A percentile compares a stretch with the other conserved stretches of the same genome.
phyloP scores from a whole-genome alignment of 2,888 invertebrate genomes.

The Caenorhabditis wallacei region DNA sequence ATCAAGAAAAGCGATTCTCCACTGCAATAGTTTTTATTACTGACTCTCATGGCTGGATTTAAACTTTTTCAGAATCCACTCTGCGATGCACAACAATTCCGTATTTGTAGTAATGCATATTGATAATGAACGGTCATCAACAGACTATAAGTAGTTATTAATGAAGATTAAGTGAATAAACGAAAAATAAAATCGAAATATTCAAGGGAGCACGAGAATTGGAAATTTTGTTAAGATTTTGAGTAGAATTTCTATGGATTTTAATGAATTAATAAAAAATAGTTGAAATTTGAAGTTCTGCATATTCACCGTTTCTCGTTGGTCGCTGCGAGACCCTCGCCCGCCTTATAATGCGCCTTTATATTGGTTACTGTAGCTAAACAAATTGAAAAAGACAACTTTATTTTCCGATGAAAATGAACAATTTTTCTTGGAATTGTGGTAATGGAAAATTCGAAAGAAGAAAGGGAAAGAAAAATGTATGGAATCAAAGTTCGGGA shows the following conservation, averaged over 20 bases:
- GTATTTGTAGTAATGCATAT: neutral
- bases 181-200: no score
- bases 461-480: slow-evolving; percentile 6
- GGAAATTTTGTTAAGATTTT: no score
- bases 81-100: neutral
- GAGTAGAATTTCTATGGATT: no score
- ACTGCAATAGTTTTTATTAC: neutral
- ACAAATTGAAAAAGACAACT: neutral
- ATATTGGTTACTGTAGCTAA: neutral
- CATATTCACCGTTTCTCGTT: no score
- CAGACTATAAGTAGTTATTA: neutral
- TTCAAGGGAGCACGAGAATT: no score
- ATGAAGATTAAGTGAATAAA: no score
- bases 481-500: neutral
- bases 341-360: neutral
- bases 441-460: no score
- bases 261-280: no score
- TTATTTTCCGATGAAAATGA: no score
- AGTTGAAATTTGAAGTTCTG: no score
- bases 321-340: neutral
- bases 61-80: neutral
- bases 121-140: neutral
- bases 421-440: no score
- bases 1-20: neutral
- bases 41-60: no score